A percentile compares a stretch with the other conserved stretches of the same genome.
Conservation (phyloP, 2,797 vertebrate species). For the Bovichtus diacanthus region DNA sequence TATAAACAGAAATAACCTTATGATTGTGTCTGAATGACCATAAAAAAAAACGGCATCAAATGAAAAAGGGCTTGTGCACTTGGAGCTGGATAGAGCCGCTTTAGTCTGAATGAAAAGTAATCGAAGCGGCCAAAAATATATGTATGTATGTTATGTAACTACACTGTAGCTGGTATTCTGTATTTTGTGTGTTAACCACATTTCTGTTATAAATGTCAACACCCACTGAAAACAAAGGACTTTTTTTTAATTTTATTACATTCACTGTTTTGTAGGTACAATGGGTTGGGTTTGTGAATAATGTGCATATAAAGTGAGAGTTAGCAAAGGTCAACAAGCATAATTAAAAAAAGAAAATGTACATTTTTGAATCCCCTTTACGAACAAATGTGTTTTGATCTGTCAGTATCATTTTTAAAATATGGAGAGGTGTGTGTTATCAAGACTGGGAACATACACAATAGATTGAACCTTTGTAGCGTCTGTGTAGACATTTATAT, state of each 20-base stretch:
- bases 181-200: slow-evolving; percentile 1
- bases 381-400: background rate
- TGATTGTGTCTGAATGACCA: slow-evolving; percentile 63
- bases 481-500: background rate
- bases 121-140: slow-evolving; percentile 23
- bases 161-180: background rate
- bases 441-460: background rate
- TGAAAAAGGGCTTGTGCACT: slow-evolving; percentile 35
- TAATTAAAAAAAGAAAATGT: slow-evolving; percentile 4
- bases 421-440: slow-evolving; percentile 12
- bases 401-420: background rate
- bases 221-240: background rate
- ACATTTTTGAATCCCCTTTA: background rate
- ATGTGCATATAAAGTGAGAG: slow-evolving; percentile 4
- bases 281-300: slow-evolving; percentile 5
- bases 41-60: slow-evolving; percentile 46
- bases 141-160: slow-evolving; percentile 8
- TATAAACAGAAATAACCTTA: slow-evolving; percentile 70
- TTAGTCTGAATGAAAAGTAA: slow-evolving; percentile 29
- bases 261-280: background rate
- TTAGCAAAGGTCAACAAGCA: slow-evolving; percentile 3
- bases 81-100: slow-evolving; percentile 19
- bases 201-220: background rate
- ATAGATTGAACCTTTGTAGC: background rate
- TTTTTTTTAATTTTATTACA: too few relatives aligned